Evolutionary conservation across 2,888 invertebrate species (phyloP).

Genomic region (Ypsolopha scabrella): DNA sequence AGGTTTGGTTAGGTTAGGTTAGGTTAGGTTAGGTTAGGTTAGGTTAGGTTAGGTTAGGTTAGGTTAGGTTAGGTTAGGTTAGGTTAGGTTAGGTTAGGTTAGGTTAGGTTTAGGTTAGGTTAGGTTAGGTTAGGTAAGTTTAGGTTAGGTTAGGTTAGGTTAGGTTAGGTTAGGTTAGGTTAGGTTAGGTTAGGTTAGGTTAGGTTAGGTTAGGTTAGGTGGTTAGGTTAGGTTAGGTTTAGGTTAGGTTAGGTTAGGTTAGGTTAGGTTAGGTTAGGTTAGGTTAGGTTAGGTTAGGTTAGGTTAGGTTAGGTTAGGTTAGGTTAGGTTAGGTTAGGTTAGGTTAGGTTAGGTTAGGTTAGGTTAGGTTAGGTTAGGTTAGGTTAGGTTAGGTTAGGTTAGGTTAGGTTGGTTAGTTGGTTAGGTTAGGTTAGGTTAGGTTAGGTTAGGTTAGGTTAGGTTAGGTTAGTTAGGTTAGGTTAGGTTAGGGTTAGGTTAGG

Average conservation of each 20-base stretch:
- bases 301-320: slow-evolving; percentile 6
- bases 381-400: slow-evolving; percentile 6
- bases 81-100: slow-evolving; percentile 7
- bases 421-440: slow-evolving; percentile 6
- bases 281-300: slow-evolving; percentile 7
- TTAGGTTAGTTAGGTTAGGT: slow-evolving; percentile 7
- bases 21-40: slow-evolving; percentile 7
- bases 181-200: slow-evolving; percentile 8
- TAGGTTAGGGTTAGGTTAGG: slow-evolving; percentile 6
- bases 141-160: slow-evolving; percentile 7
- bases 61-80: slow-evolving; percentile 5
- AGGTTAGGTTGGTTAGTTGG: slow-evolving; percentile 5
- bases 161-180: slow-evolving; percentile 7
- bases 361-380: too few relatives aligned
- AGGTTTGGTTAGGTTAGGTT: slow-evolving; percentile 6
- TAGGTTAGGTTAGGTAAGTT: slow-evolving; percentile 7
- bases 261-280: slow-evolving; percentile 8
- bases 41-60: slow-evolving; percentile 6
- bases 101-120: slow-evolving; percentile 8
- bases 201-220: slow-evolving; percentile 7
- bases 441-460: slow-evolving; percentile 6
- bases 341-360: slow-evolving; percentile 7
- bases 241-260: slow-evolving; percentile 7
- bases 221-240: too few relatives aligned
- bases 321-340: slow-evolving; percentile 5